Evolutionary conservation across 2,888 invertebrate species (phyloP), one percentile per base, ranked within the genome.

Genomic region (Heliconius charithonia): DNA sequence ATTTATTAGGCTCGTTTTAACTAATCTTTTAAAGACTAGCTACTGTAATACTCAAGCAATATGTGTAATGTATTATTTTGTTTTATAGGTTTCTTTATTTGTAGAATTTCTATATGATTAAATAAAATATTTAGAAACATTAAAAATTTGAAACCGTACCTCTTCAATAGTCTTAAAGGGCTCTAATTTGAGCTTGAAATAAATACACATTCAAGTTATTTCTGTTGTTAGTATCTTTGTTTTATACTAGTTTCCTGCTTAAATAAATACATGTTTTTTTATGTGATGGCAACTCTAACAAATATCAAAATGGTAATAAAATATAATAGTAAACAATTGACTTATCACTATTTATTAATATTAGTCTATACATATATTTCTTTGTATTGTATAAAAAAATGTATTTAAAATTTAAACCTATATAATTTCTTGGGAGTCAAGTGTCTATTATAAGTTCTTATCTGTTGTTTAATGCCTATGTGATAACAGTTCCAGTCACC

Each of bases 11-110:
- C 32, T 56, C 16, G 4, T 72, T 72, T 59, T 72, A 37, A 72
- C 72, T 32, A 71, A 59, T n/a, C n/a, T 72, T 72, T 72, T 59
- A 59, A 37, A 72, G 12, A 71, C 51, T 56, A 37, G 32, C 56
- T 32, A 19, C 32, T 56, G 56, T 22, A 56, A 56, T 71, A 71
- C n/a, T 59, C n/a, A 32, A 3, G 56, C 22, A 41, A 25, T 41
- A 41, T 69, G 37, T 69, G 37, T 41, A 41, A 67, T 67, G 10
- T 10, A 13, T 29, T 29, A 66, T 22, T 27, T 13, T 66, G 25
- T 63, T 63, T 63, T 27, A 63, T 63, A 16, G 25, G 13, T 62
- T 25, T 13, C 13, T 27, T 1, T 27, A 25, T 25, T 62, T 62
- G 25, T n/a, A 62, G 25, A 62, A n/a, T 62, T 62, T n/a, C 25